phyloP scores from a whole-genome alignment of 2,888 invertebrate genomes.

The Zeuzera pyrina region DNA sequence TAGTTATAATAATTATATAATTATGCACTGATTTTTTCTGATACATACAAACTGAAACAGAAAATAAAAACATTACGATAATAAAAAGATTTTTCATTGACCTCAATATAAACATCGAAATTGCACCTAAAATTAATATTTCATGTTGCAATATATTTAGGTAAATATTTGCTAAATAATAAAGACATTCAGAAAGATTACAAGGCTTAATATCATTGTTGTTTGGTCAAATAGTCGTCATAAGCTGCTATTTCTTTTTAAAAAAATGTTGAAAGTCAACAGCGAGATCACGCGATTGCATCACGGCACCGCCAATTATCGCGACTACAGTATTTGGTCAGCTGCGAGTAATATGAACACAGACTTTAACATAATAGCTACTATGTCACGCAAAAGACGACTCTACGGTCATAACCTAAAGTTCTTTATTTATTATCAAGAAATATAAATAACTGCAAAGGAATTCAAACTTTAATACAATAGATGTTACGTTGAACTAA shows the following conservation, averaged over 20 bases:
- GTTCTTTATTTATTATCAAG: neutral
- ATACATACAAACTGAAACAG: constrained; percentile 43
- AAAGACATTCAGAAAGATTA: no score
- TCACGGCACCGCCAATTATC: constrained; percentile 69
- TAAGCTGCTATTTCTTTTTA: no score
- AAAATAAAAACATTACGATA: constrained; percentile 45
- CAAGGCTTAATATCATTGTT: no score
- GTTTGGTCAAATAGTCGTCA: no score
- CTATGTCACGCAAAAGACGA: constrained; percentile 14
- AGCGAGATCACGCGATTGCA: constrained; percentile 61
- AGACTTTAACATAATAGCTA: constrained; percentile 22
- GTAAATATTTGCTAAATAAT: no score
- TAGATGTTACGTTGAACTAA: constrained; percentile 3
- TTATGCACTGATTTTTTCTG: constrained; percentile 59
- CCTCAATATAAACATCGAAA: no score
- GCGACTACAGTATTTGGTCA: constrained; percentile 70
- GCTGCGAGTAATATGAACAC: constrained; percentile 59
- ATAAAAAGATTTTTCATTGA: constrained; percentile 13
- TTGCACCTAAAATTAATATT: no score
- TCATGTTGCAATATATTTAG: no score
- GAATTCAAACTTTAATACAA: constrained; percentile 29
- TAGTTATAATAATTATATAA: constrained; percentile 49
- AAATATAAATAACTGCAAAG: constrained; percentile 13
- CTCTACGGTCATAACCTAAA: constrained; percentile 9
- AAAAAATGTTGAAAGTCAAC: neutral